phyloP scores from a whole-genome alignment of 2,113 vertebrate genomes.

The Baryphthengus martii region DNA sequence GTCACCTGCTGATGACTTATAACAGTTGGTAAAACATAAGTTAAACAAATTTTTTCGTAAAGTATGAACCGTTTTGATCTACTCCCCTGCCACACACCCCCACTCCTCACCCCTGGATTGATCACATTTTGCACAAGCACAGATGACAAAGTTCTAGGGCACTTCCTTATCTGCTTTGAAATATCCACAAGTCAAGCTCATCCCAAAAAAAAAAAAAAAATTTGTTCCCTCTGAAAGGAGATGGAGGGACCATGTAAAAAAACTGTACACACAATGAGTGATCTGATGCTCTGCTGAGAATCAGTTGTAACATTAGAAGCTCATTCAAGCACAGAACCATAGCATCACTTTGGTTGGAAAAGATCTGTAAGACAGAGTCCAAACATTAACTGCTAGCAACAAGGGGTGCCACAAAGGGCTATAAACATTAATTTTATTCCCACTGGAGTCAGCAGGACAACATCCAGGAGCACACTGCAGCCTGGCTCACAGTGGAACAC shows the following conservation, averaged over 20 bases:
- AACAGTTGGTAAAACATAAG: background rate
- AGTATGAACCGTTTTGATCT: background rate
- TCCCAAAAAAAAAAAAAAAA: background rate
- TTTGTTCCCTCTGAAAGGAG: background rate
- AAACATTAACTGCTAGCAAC: no score
- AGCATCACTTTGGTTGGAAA: no score
- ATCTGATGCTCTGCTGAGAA: background rate
- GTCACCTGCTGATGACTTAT: background rate
- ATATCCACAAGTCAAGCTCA: background rate
- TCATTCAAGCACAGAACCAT: background rate
- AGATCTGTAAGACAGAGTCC: no score
- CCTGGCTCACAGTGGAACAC: background rate
- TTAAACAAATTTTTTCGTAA: background rate
- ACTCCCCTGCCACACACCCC: fast-evolving
- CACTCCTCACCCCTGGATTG: background rate
- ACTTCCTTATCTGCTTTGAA: background rate
- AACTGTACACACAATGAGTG: background rate
- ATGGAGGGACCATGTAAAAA: background rate
- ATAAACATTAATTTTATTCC: background rate
- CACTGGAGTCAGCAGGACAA: background rate
- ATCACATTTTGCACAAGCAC: background rate
- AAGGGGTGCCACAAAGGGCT: background rate
- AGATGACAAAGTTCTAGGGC: background rate
- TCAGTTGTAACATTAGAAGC: background rate
- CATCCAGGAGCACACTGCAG: fast-evolving